Evolutionary conservation across 2,113 vertebrate genomes (phyloP).

Genomic region (Larimichthys polyactis): DNA sequence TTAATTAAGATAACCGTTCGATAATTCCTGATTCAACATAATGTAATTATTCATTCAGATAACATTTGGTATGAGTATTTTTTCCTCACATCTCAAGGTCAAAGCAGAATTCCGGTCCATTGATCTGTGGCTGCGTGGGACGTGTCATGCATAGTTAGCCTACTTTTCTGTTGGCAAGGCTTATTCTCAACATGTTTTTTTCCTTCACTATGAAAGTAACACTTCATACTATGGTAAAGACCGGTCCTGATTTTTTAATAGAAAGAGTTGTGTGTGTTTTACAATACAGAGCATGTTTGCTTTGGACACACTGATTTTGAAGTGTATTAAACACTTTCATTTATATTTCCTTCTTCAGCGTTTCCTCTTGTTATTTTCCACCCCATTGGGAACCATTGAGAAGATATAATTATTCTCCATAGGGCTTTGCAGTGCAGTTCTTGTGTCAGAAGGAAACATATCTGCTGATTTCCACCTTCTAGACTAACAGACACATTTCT

Average conservation of each 20-base stretch:
- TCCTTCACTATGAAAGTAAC: background rate
- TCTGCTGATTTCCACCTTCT: slow-evolving; percentile 14
- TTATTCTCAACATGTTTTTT: background rate
- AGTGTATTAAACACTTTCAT: background rate
- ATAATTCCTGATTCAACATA: slow-evolving; percentile 62
- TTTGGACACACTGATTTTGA: background rate
- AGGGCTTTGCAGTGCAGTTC: slow-evolving; percentile 9
- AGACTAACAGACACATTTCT: background rate
- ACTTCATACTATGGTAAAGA: background rate
- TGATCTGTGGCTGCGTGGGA: slow-evolving; percentile 45
- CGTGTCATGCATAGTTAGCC: slow-evolving; percentile 46
- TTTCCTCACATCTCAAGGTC: slow-evolving; percentile 67
- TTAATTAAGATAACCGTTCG: slow-evolving; percentile 71
- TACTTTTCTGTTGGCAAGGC: slow-evolving; percentile 11
- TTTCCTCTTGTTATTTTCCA: slow-evolving; percentile 12
- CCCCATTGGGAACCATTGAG: slow-evolving; percentile 30
- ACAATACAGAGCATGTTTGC: background rate
- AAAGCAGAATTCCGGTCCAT: slow-evolving; percentile 36
- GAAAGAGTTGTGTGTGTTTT: slow-evolving; percentile 6
- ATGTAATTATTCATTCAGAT: slow-evolving; percentile 70
- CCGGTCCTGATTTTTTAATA: background rate
- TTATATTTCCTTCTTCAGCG: background rate
- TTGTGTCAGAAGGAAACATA: background rate
- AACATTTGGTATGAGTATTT: slow-evolving; percentile 40
- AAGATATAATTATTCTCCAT: slow-evolving; percentile 13